phyloP scores from a whole-genome alignment of 2,113 vertebrate genomes.

The Trematocara variabile region DNA sequence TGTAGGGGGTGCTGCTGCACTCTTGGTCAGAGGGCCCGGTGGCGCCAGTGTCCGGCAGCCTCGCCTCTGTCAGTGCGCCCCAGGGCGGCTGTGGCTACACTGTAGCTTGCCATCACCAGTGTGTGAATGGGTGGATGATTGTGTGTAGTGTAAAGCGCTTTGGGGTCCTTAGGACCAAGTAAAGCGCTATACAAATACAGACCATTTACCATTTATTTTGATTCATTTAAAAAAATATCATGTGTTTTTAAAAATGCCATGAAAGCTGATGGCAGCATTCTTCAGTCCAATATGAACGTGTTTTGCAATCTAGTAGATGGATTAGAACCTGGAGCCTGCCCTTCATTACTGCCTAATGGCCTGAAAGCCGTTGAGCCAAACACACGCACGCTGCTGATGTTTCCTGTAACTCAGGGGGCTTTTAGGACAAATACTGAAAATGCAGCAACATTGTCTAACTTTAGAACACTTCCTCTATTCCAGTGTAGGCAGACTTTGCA shows the following conservation, averaged over 20 bases:
- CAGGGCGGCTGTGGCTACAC: too few relatives aligned
- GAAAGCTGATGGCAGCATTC: background rate
- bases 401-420: background rate
- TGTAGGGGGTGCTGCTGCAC: too few relatives aligned
- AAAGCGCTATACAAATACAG: too few relatives aligned
- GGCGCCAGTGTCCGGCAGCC: too few relatives aligned
- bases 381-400: background rate
- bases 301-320: background rate
- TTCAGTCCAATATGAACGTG: background rate
- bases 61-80: too few relatives aligned
- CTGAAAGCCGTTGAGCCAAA: background rate
- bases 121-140: too few relatives aligned
- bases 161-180: too few relatives aligned
- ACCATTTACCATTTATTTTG: background rate
- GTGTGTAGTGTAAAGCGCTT: too few relatives aligned
- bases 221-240: background rate
- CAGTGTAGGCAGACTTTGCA: background rate
- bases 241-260: background rate
- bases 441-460: conserved; percentile 22
- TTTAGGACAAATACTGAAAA: conserved; percentile 13
- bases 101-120: too few relatives aligned
- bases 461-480: conserved; percentile 66
- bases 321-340: background rate
- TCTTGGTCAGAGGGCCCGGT: too few relatives aligned
- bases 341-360: background rate